A percentile compares a stretch with the other conserved stretches of the same genome.
Conservation (phyloP, 2,888 invertebrate species). For the Agapostemon virescens region DNA sequence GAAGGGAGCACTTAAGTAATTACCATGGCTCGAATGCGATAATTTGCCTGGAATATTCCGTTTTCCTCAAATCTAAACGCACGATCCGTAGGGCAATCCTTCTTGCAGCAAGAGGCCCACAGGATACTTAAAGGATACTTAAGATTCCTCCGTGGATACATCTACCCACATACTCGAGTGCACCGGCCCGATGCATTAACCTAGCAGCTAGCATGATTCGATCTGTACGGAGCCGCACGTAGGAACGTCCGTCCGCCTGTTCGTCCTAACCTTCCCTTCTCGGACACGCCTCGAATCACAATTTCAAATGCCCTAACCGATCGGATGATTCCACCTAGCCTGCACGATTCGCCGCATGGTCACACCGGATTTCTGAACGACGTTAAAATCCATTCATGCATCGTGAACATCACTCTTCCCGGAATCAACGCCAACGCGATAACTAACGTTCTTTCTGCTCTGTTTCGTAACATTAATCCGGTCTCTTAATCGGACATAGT, state of each 20-base stretch:
- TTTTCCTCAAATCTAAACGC: slow-evolving; percentile 17
- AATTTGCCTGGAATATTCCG: background rate
- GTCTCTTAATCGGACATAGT: no score
- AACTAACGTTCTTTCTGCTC: background rate
- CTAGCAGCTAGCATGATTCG: slow-evolving; percentile 54
- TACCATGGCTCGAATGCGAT: background rate
- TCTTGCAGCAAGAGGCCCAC: slow-evolving; percentile 35
- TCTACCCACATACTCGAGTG: slow-evolving; percentile 66
- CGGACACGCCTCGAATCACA: slow-evolving; percentile 77
- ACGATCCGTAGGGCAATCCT: background rate
- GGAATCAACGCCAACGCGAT: background rate
- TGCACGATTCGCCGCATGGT: slow-evolving; percentile 6
- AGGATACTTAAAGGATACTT: slow-evolving; percentile 61
- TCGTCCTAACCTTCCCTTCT: slow-evolving; percentile 63
- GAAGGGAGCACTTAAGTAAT: slow-evolving; percentile 22
- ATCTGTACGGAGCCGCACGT: slow-evolving; percentile 63
- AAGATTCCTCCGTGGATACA: slow-evolving; percentile 70
- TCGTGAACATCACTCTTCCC: background rate
- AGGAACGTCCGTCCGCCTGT: slow-evolving; percentile 53
- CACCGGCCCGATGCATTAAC: slow-evolving; percentile 62
- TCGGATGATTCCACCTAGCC: slow-evolving; percentile 41
- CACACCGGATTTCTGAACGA: slow-evolving; percentile 15
- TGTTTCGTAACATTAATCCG: no score
- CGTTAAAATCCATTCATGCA: slow-evolving; percentile 31
- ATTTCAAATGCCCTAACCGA: slow-evolving; percentile 71